phyloP scores from a whole-genome alignment of 2,113 vertebrate genomes.

The Lanius collurio region DNA sequence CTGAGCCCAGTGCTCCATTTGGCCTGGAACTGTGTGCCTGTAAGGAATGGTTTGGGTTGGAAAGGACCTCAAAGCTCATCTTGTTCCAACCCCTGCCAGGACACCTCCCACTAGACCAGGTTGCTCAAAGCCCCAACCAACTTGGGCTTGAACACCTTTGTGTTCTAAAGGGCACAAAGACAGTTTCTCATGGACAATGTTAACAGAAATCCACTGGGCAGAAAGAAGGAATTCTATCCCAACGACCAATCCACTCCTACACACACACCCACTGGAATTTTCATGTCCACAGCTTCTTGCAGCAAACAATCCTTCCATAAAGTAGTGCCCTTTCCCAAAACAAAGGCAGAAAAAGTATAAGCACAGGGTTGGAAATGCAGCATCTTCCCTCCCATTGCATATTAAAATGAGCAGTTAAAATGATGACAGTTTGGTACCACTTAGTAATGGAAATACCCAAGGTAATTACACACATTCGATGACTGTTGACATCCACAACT shows the following conservation, averaged over 20 bases:
- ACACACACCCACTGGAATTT: neutral
- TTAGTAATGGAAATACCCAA: neutral
- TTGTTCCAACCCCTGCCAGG: neutral
- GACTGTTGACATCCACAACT: neutral
- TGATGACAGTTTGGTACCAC: neutral
- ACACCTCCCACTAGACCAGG: neutral
- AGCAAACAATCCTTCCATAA: neutral
- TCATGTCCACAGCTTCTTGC: neutral
- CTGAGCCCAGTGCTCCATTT: neutral
- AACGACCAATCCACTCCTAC: neutral
- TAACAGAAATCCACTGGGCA: neutral
- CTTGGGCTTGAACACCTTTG: neutral
- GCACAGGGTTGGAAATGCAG: neutral
- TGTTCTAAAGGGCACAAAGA: slow-evolving; percentile 20
- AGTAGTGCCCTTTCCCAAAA: neutral
- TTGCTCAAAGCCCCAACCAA: neutral
- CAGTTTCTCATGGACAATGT: neutral
- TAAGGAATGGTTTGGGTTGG: neutral
- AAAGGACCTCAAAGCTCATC: neutral
- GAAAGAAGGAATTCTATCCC: neutral
- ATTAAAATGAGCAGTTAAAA: neutral
- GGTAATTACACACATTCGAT: neutral
- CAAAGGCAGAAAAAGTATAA: neutral
- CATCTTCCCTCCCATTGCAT: neutral
- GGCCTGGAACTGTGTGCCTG: accelerated